Conservation (phyloP, 2,888 invertebrate genomes). For the Cerceris ruficornis region DNA sequence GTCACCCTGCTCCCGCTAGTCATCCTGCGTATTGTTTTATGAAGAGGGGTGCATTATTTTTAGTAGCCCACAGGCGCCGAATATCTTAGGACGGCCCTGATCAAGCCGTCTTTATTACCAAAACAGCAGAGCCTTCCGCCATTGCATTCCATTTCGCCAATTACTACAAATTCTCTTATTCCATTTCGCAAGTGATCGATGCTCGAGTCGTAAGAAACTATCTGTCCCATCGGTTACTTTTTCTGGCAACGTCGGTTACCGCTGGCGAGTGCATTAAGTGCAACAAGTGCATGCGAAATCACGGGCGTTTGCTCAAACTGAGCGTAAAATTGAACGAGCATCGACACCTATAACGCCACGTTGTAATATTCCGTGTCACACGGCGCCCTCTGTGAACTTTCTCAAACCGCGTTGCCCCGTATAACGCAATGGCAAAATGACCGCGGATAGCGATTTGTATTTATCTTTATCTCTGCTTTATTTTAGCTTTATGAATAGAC, state of each 20-base stretch:
- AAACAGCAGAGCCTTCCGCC: too few species aligned
- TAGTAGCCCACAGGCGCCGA: too few species aligned
- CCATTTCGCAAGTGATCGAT: too few species aligned
- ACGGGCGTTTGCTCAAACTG: constrained; percentile 31
- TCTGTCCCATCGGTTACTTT: too few species aligned
- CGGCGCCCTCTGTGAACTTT: constrained; percentile 22
- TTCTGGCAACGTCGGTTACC: constrained; percentile 14
- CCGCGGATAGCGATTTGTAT: constrained; percentile 29
- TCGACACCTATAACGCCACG: constrained; percentile 43
- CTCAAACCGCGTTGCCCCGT: constrained; percentile 13
- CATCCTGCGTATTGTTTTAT: too few species aligned
- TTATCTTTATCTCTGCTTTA: constrained; percentile 13
- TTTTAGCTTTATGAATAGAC: not conserved
- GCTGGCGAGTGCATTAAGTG: constrained; percentile 41
- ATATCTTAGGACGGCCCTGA: too few species aligned
- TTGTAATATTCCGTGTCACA: constrained; percentile 32
- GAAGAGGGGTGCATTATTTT: too few species aligned
- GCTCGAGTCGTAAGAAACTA: too few species aligned
- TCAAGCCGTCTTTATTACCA: too few species aligned
- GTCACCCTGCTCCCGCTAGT: too few species aligned
- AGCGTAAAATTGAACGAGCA: constrained; percentile 52
- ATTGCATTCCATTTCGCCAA: too few species aligned
- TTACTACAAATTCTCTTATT: too few species aligned
- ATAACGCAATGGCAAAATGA: constrained; percentile 14
- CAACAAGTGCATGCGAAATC: constrained; percentile 58